Conservation (phyloP, 37 sponge, comb jelly and placozoan species). For the Halichondria panicea region DNA sequence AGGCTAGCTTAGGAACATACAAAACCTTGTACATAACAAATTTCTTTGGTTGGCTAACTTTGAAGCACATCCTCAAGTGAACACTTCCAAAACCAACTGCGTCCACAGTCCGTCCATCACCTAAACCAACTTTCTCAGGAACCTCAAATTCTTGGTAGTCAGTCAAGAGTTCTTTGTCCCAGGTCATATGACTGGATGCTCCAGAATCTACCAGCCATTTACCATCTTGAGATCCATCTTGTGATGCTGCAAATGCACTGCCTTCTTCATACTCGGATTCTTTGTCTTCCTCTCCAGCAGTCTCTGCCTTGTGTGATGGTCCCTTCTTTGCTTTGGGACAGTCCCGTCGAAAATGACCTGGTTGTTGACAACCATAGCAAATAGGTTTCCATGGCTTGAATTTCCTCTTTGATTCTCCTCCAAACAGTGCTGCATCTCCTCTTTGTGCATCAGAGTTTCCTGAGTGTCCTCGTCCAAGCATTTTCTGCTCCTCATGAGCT, state of each 20-base stretch:
- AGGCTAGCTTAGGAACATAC: constrained; percentile 26
- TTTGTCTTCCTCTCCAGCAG: constrained; percentile 12
- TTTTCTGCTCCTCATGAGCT: constrained; percentile 43
- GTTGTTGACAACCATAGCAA: constrained; percentile 23
- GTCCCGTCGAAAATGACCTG: constrained; percentile 32
- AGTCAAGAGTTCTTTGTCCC: constrained; percentile 3
- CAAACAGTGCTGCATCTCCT: constrained; percentile 26
- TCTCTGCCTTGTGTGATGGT: constrained; percentile 21
- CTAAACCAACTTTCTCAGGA: constrained; percentile 40
- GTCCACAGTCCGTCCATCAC: constrained; percentile 47
- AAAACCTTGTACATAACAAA: constrained; percentile 14
- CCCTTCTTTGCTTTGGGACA: constrained; percentile 4
- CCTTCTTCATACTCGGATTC: constrained; percentile 1
- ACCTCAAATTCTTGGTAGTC: constrained; percentile 24
- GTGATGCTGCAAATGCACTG: constrained; percentile 39
- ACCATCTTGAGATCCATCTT: background rate
- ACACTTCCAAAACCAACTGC: no score
- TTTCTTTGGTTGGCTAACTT: constrained; percentile 9
- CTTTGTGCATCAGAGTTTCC: no score
- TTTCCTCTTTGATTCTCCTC: constrained; percentile 15
- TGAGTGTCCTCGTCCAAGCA: no score
- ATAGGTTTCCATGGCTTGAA: background rate
- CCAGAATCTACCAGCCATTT: constrained; percentile 48
- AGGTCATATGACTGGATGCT: constrained; percentile 44
- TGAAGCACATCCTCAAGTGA: constrained; percentile 28